phyloP scores from a whole-genome alignment of 2,888 invertebrate species.

The Pseudococcus longispinus region DNA sequence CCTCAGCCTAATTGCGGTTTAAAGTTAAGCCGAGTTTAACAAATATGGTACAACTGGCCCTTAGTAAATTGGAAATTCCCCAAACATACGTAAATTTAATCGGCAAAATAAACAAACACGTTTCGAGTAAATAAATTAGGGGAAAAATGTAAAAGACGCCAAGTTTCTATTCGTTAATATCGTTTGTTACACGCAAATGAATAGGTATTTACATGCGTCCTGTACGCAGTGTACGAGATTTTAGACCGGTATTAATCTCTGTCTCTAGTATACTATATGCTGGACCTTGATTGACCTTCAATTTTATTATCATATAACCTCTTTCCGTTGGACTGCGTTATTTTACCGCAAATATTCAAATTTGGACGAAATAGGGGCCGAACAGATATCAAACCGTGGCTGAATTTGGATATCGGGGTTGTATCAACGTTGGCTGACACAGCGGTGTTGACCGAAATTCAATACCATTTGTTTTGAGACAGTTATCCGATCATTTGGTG shows the following conservation, averaged over 20 bases:
- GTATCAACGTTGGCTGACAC: not conserved
- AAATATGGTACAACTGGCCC: too few species aligned
- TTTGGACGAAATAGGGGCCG: slow-evolving; percentile 18
- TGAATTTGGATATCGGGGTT: not conserved
- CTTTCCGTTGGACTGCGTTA: slow-evolving; percentile 24
- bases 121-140: not conserved
- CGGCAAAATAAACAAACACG: not conserved
- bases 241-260: slow-evolving; percentile 52
- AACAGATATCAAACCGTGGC: not conserved
- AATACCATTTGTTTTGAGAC: not conserved
- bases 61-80: not conserved
- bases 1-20: too few species aligned
- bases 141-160: not conserved
- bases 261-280: slow-evolving; percentile 45
- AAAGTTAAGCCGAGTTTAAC: too few species aligned
- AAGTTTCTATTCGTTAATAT: slow-evolving; percentile 1
- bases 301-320: slow-evolving; percentile 53
- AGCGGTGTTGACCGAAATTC: slow-evolving; percentile 18
- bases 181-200: not conserved
- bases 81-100: not conserved
- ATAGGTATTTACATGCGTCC: not conserved
- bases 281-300: slow-evolving; percentile 55
- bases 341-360: not conserved
- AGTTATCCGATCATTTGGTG: slow-evolving; percentile 45
- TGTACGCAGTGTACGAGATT: slow-evolving; percentile 27